phyloP scores from a whole-genome alignment of 2,888 invertebrate genomes.

The Heliconius sara region DNA sequence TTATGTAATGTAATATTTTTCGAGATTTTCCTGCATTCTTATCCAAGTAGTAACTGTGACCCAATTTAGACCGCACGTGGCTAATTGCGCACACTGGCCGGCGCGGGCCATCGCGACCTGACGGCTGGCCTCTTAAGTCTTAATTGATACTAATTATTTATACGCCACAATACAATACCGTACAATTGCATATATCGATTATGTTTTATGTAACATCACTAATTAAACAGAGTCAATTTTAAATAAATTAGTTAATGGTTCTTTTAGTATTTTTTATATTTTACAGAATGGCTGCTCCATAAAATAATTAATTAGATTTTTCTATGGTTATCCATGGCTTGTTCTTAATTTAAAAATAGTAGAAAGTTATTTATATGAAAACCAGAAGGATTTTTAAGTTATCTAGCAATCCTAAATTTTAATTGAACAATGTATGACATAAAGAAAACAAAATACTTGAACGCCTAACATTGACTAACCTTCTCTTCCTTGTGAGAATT shows the following conservation, averaged over 20 bases:
- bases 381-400: too few species aligned
- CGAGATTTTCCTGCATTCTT: neutral
- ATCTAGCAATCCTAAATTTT: neutral
- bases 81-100: constrained; percentile 71
- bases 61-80: constrained; percentile 63
- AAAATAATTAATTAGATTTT: too few species aligned
- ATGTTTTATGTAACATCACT: neutral
- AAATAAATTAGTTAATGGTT: too few species aligned
- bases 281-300: too few species aligned
- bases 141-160: constrained; percentile 55
- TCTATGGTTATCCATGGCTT: too few species aligned
- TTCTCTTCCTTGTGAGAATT: neutral
- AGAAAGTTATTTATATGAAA: too few species aligned
- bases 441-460: neutral
- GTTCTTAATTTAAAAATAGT: too few species aligned
- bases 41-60: constrained; percentile 60
- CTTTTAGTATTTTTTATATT: too few species aligned
- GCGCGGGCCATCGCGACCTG: constrained; percentile 57
- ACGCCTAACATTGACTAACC: neutral
- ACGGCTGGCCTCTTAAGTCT: constrained; percentile 63
- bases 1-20: constrained; percentile 2
- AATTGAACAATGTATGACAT: neutral
- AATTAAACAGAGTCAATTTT: neutral
- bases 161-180: neutral
- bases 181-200: constrained; percentile 19